A percentile compares a stretch with the other conserved stretches of the same genome.
Evolutionary conservation across 2,113 vertebrate species (phyloP).

Genomic region (Nipponia nippon): DNA sequence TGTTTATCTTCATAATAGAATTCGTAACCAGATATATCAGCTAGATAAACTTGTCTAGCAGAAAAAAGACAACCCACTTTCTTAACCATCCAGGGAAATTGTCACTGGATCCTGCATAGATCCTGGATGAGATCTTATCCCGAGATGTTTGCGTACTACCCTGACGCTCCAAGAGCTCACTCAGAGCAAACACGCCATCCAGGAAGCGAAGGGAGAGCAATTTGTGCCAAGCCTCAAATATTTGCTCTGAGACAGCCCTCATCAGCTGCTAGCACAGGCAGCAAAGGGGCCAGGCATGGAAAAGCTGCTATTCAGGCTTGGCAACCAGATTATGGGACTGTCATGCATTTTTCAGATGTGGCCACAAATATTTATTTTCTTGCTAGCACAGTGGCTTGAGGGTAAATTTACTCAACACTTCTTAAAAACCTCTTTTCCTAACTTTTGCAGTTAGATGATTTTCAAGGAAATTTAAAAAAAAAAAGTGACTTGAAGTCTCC

Average conservation of each 20-base stretch:
- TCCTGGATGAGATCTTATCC: constrained; percentile 3
- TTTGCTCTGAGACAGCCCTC: neutral
- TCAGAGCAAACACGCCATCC: constrained; percentile 26
- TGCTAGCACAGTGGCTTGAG: neutral
- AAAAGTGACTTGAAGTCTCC: neutral
- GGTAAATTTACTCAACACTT: neutral
- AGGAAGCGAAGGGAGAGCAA: neutral
- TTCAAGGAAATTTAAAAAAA: neutral
- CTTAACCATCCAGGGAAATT: neutral
- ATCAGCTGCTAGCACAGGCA: neutral
- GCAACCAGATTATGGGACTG: neutral
- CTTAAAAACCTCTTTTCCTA: neutral
- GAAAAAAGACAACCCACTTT: neutral
- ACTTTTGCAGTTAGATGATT: neutral
- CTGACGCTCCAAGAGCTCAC: neutral
- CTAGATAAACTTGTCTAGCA: neutral
- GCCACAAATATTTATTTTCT: constrained; percentile 42
- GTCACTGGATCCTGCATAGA: neutral
- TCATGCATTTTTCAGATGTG: neutral
- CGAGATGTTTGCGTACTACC: neutral
- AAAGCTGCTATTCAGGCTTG: neutral
- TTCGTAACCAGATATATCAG: neutral
- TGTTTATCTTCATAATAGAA: neutral
- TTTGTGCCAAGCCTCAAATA: constrained; percentile 44
- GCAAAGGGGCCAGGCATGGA: neutral